Percentiles rank a stretch among this genome's conserved stretches.
Evolutionary conservation across 1,140 invertebrate genomes (phyloP).

Genomic region (Plectus sambesii): DNA sequence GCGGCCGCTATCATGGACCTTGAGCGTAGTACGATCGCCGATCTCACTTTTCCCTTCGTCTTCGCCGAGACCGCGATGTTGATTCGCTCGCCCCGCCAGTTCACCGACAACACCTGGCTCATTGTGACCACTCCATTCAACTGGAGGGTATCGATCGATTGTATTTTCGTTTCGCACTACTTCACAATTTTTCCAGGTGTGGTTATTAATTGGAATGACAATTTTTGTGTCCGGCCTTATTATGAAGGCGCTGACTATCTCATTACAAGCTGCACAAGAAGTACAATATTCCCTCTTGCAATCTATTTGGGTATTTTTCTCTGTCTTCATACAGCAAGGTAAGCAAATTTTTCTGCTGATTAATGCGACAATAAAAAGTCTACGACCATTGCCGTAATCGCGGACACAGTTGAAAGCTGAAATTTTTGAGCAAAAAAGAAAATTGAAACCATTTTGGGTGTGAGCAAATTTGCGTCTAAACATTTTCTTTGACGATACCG

Average conservation of each 20-base stretch:
- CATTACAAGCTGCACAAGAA: conserved; percentile 7
- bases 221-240: neutral
- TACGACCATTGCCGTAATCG: too few species aligned
- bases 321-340: conserved; percentile 5
- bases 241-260: conserved; percentile 1
- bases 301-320: conserved; percentile 11
- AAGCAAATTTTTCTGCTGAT: too few species aligned
- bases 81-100: conserved; percentile 6
- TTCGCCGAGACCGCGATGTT: conserved; percentile 5
- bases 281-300: conserved; percentile 2
- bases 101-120: conserved; percentile 7
- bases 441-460: too few species aligned
- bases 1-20: conserved; percentile 1
- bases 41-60: conserved; percentile 1
- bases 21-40: neutral
- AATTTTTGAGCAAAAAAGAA: too few species aligned
- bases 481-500: too few species aligned
- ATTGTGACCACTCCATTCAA: conserved; percentile 10
- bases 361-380: too few species aligned
- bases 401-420: too few species aligned
- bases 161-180: too few species aligned
- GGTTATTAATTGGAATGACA: neutral
- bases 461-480: too few species aligned
- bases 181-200: too few species aligned
- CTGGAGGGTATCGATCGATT: too few species aligned